Base-by-base conservation (phyloP, 2,797 vertebrate species). In the Ctenosaura bakeri region DNA sequence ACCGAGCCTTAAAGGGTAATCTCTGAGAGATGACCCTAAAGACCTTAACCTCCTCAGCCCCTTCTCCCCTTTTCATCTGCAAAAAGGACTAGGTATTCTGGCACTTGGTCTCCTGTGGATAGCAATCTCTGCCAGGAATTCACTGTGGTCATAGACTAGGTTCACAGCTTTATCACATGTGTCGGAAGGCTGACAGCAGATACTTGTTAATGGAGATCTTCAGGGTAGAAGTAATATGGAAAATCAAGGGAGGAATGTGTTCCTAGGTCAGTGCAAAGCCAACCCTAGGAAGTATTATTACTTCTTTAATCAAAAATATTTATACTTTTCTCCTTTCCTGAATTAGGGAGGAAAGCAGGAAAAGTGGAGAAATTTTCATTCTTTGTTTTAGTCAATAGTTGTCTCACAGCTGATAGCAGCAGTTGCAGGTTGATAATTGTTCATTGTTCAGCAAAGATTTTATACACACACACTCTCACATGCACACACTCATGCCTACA, bases 81-180 rank as follows among this genome's bases (percentile, higher is more conserved):
- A 91, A 91, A 92, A 92, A 0, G 29, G 86, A 92, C 86, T 89
- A 93, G 95, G 88, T 92, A 90, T 95, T 96, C 96, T 95, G 94
- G 84, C 50, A 91, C 91, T 95, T 93, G 95, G 92, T 90, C 90
- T 92, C 92, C 95, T 79, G 12, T 87, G 0, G 38, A 91, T 91
- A 93, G 88, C 35, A 89, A 96, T 95, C 95, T 92, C 69, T 7
- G 2, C 92, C 92, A 92, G 0, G 0, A 92, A 0, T 0, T 91
- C 94, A 96, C 92, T 12, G 8, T 77, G 91, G 90, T 93, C 91
- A 92, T 83, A 52, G 85, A 92, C 54, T 71, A 90, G 86, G 85
- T 42, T 73, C 86, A 89, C 59, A 86, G 87, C 89, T 95, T 91
- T 95, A 82, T 91, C 94, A 89, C 93, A 90, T 94, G 86, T 92